Evolutionary conservation across 2,113 vertebrate genomes (phyloP).

Genomic region (Hystrix cristata): DNA sequence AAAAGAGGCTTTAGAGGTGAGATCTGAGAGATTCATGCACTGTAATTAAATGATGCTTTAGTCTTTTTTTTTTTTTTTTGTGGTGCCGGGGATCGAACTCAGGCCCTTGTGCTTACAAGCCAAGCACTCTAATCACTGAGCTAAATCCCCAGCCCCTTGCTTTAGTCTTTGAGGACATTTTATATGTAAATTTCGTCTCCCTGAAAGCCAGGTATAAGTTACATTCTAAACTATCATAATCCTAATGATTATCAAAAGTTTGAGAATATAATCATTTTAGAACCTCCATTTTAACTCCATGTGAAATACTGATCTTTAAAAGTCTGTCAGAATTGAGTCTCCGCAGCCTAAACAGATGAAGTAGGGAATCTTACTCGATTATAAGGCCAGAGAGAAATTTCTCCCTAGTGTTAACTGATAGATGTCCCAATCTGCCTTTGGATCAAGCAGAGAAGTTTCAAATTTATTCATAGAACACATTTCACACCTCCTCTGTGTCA

Average conservation of each 20-base stretch:
- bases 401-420: slow-evolving; percentile 58
- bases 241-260: neutral
- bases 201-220: slow-evolving; percentile 35
- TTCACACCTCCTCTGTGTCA: slow-evolving; percentile 78
- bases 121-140: too few relatives aligned
- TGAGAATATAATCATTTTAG: neutral
- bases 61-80: neutral
- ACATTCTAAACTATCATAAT: neutral
- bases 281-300: neutral
- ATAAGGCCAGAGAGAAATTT: slow-evolving; percentile 38
- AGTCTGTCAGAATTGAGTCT: slow-evolving; percentile 31
- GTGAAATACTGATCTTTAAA: slow-evolving; percentile 56
- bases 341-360: slow-evolving; percentile 37
- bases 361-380: slow-evolving; percentile 49
- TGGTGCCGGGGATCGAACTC: too few relatives aligned
- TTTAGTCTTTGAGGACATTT: slow-evolving; percentile 23
- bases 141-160: neutral
- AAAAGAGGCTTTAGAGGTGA: neutral
- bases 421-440: slow-evolving; percentile 78
- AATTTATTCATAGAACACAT: slow-evolving; percentile 76
- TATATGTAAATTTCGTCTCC: slow-evolving; percentile 21
- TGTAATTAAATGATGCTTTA: neutral
- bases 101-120: too few relatives aligned
- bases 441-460: slow-evolving; percentile 69
- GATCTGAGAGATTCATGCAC: neutral